Base-by-base conservation (phyloP, 2,797 vertebrate species). In the Adelosebastes latens region DNA sequence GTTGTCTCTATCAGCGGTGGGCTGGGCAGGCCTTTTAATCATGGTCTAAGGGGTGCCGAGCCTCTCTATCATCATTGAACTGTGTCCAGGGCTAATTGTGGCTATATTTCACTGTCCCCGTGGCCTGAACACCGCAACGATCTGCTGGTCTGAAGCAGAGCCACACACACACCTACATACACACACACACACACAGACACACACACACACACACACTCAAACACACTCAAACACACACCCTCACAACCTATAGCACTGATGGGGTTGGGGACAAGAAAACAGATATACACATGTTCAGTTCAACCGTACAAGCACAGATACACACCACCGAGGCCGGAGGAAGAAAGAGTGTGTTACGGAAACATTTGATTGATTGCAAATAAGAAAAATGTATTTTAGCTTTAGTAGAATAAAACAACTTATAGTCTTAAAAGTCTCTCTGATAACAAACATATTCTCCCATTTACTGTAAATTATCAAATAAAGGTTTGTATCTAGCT, bases 1-100 rank as follows among this genome's bases (percentile, higher is more conserved):
- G 97, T 97, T 97, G 97, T 98, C 97, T 98, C 97, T 97, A 97
- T 98, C 97, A 97, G 96, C 85, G 92, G 92, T 95, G 96, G 95
- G 95, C 95, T 93, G 95, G 95, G 94, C 96, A 96, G 96, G 96
- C 95, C 96, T 97, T 97, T 98, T 98, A 98, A 98, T 99, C 97
- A 98, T 96, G 95, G 96, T 96, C 97, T 98, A 97, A 97, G 96
- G 97, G 97, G 95, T 96, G 96, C 95, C 91, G 95, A 95, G 94
- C 94, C 96, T 96, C 96, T 97, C 97, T 97, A 98, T 98, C 97
- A 97, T 97, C 97, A 97, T 97, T 98, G 97, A 98, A 97, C 97
- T 97, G 97, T 97, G 97, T 97, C 97, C 95, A 87, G 95, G 96
- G 97, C 97, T 98, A 98, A 98, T 98, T 98, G 97, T 97, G 95